These are phyloP conservation scores for Lutjanus erythropterus DNA, from an alignment of 2,113 vertebrate genomes.

Conservation along the genomic window DNA sequence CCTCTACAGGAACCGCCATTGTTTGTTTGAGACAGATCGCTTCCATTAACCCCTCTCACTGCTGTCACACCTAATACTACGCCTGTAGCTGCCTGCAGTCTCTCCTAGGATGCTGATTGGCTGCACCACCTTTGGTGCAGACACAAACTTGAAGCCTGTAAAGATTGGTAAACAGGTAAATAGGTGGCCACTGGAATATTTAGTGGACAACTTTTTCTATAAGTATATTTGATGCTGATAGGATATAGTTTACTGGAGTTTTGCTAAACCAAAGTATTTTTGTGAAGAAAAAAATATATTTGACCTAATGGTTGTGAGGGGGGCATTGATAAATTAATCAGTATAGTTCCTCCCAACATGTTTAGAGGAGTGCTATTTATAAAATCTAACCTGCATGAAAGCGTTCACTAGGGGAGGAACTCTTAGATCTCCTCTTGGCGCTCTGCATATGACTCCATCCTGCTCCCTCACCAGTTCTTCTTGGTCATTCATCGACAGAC, in stretches of 20 bases:
- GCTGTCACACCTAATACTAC: too few species aligned
- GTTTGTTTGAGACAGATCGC: too few species aligned
- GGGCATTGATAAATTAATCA: not conserved
- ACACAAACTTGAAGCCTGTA: too few species aligned
- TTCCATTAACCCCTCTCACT: too few species aligned
- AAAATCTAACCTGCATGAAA: not conserved
- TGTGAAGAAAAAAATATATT: not conserved
- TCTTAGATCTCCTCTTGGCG: constrained; percentile 31
- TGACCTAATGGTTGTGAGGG: not conserved
- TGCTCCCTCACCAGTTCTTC: constrained; percentile 20
- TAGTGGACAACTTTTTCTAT: too few species aligned
- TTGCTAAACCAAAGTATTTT: not conserved
- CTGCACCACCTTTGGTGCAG: too few species aligned
- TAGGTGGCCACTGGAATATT: too few species aligned
- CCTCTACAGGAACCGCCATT: too few species aligned
- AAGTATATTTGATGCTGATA: not conserved
- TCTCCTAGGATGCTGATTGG: too few species aligned
- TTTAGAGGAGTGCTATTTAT: not conserved
- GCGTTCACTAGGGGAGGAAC: not conserved
- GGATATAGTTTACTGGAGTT: not conserved
- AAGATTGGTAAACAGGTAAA: too few species aligned
- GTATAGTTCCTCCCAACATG: not conserved
- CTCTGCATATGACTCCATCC: constrained; percentile 20
- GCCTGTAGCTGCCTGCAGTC: too few species aligned
- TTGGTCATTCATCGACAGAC: constrained; percentile 50